Conservation (phyloP, 92 coral and sea anemone species). For the Epizoanthus fatuus region DNA sequence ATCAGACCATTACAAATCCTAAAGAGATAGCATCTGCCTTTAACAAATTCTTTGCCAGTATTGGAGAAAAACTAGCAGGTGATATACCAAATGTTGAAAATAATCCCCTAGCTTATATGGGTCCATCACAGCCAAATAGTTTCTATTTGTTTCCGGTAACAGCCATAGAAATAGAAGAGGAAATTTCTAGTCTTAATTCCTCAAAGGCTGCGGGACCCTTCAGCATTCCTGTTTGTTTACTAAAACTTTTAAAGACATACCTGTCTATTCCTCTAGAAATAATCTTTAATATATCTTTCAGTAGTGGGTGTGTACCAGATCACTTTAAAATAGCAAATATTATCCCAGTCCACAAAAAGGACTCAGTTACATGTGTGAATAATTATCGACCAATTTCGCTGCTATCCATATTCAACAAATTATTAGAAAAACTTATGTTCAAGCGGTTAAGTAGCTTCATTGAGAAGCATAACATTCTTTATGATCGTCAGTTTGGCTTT, state of each 20-base stretch:
- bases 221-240: conserved; percentile 39
- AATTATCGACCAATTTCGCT: conserved; percentile 57
- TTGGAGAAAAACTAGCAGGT: too few relatives aligned
- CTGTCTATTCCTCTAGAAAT: conserved; percentile 30
- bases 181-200: neutral
- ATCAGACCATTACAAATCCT: too few relatives aligned
- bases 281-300: conserved; percentile 53
- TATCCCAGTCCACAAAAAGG: conserved; percentile 41
- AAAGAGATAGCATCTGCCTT: too few relatives aligned
- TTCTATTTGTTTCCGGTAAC: conserved; percentile 15
- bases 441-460: conserved; percentile 28
- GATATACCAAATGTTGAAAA: too few relatives aligned
- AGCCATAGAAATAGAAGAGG: conserved; percentile 14
- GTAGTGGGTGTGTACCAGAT: conserved; percentile 49
- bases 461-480: conserved; percentile 35
- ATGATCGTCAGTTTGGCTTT: conserved; percentile 54
- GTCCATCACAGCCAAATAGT: neutral
- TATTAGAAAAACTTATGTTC: conserved; percentile 40
- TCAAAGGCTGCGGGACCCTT: conserved; percentile 44
- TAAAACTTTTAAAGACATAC: conserved; percentile 36
- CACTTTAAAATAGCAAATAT: conserved; percentile 27
- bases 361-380: conserved; percentile 22
- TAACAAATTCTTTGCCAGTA: too few relatives aligned
- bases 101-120: too few relatives aligned
- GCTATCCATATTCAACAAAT: conserved; percentile 39